Evolutionary conservation across 2,797 vertebrate species (phyloP).

Genomic region (Spinibarbus caldwelli): DNA sequence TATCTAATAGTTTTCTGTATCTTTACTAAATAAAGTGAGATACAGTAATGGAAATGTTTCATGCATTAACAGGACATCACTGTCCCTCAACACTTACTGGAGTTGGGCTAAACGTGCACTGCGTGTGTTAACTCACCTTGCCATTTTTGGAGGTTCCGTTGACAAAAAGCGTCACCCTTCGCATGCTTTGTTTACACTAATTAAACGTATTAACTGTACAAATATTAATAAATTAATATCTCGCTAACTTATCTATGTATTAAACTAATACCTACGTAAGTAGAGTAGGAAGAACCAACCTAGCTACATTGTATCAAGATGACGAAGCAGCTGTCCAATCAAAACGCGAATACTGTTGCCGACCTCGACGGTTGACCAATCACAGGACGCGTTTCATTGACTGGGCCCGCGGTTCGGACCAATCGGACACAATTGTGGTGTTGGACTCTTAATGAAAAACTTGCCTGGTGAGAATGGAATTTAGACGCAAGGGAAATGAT

Average conservation of each 20-base stretch:
- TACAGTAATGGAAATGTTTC: not conserved
- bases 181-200: constrained; percentile 79
- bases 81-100: constrained; percentile 23
- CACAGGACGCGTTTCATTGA: not conserved
- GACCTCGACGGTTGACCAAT: constrained; percentile 45
- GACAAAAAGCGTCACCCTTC: constrained; percentile 95
- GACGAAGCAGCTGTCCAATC: constrained; percentile 49
- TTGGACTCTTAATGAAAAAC: constrained; percentile 53
- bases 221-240: not conserved
- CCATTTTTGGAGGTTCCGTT: constrained; percentile 93
- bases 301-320: constrained; percentile 38
- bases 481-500: constrained; percentile 55
- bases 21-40: not conserved
- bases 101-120: constrained; percentile 42
- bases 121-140: constrained; percentile 79
- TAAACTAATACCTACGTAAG: constrained; percentile 42
- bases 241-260: not conserved
- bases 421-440: constrained; percentile 52
- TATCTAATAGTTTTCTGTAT: not conserved
- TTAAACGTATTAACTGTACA: constrained; percentile 10
- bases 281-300: constrained; percentile 29
- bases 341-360: constrained; percentile 16
- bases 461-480: constrained; percentile 44
- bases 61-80: not conserved
- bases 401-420: not conserved